Evolutionary conservation across 2,888 invertebrate species (phyloP), one percentile per base, ranked within the genome.

Genomic region (Andrena bicolor): DNA sequence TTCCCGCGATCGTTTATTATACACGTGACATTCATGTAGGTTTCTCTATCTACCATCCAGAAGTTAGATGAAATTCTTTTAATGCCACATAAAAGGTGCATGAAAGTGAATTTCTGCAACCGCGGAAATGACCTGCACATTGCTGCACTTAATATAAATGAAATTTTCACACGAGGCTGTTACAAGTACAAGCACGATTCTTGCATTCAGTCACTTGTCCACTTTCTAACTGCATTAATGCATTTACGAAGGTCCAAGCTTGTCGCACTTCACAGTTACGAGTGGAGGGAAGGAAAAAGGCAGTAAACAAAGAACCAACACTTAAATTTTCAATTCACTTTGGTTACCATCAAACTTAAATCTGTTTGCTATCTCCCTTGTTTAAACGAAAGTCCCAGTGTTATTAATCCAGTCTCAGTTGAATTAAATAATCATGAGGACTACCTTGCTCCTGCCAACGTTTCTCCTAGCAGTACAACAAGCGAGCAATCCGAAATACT

Each of bases 381-480:
- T 16, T n/a, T 23, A 65, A 10, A 20, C 5, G 6, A 20, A 32
- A n/a, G 26, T 32, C 32, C 8, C 8, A 61, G 30, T 49, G n/a
- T 10, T 32, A 16, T 64, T 8, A 20, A 20, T 10, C 5, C 26
- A 13, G 16, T 5, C n/a, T 23, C 2, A 10, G 49, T 1, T n/a
- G 23, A 64, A 32, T 26, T 13, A 48, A 32, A 35, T 26, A 53
- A 72, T 56, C 64, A 63, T 20, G 76, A 76, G 48, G 35, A 10
- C 20, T 20, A 20, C 7, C 2, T 58, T 41, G n/a, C 48, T 64
- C 16, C 23, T 69, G 20, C 41, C 49, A 16, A 10, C 56, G 16
- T 63, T 60, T 8, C 63, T 80, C 8, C 0, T 80, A 30, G 41
- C 53, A 16, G 16, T 51, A 32, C 68, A 68, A 30, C 49, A 74